phyloP scores from a whole-genome alignment of 23 tunicate species.

The Diplosoma virens region DNA sequence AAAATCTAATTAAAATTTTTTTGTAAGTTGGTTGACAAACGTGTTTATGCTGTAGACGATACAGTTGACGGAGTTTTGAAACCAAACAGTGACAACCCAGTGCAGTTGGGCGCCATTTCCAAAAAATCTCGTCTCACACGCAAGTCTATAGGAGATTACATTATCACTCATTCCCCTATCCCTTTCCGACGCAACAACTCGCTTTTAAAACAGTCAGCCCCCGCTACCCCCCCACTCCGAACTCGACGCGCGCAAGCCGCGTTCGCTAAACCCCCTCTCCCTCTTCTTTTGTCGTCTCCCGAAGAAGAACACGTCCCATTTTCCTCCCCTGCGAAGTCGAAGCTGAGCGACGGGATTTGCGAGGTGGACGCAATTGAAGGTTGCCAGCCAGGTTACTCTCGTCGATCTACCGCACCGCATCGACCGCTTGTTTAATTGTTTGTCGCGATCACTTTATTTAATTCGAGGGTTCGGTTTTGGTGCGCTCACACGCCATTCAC shows the following conservation, averaged over 20 bases:
- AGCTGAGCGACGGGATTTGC: too few species aligned
- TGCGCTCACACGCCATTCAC: too few species aligned
- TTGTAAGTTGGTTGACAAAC: too few species aligned
- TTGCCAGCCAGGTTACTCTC: too few species aligned
- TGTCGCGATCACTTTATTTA: too few species aligned
- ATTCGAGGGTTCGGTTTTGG: too few species aligned
- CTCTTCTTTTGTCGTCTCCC: not conserved
- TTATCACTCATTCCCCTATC: slow-evolving; percentile 9
- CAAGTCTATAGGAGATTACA: slow-evolving; percentile 22
- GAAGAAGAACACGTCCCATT: too few species aligned
- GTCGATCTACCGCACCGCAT: too few species aligned
- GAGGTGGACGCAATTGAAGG: too few species aligned
- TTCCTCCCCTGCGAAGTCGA: too few species aligned
- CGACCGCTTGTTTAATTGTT: too few species aligned
- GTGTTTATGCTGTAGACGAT: not conserved
- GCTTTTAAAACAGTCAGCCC: not conserved
- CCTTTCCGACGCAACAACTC: slow-evolving; percentile 14
- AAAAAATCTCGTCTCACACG: slow-evolving; percentile 19
- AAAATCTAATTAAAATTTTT: too few species aligned
- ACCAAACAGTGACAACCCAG: not conserved
- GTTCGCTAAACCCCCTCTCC: not conserved
- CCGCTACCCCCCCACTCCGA: slow-evolving; percentile 6
- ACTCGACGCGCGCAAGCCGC: not conserved
- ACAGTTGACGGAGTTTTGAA: not conserved
- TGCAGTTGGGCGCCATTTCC: not conserved